These are phyloP conservation scores for Tringa solitaria DNA, from an alignment of 2,113 vertebrate genomes.

Conservation along the genomic window DNA sequence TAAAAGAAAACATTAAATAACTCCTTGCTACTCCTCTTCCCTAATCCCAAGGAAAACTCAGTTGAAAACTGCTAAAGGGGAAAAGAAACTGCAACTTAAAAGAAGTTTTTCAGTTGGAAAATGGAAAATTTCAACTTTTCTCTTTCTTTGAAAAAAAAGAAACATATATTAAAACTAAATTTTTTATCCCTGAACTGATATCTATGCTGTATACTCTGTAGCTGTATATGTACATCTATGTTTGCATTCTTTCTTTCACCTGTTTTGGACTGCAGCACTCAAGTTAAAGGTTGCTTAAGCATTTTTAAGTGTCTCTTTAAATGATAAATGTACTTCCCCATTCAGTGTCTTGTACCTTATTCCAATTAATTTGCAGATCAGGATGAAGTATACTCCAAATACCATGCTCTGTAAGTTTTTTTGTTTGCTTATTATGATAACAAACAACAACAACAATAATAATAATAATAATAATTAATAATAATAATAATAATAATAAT, in stretches of 20 bases:
- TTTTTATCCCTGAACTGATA: neutral
- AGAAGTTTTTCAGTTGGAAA: neutral
- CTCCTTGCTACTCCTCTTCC: neutral
- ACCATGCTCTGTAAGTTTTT: neutral
- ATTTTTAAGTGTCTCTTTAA: neutral
- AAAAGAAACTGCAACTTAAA: neutral
- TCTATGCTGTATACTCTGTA: neutral
- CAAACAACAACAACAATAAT: too few species aligned
- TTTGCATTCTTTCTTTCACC: neutral
- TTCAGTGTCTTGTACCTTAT: neutral
- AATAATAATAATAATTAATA: neutral
- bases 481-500: neutral
- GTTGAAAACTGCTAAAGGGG: neutral
- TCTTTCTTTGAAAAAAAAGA: neutral
- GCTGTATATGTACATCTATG: neutral
- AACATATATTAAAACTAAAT: neutral
- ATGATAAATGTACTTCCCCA: neutral
- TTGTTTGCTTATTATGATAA: neutral
- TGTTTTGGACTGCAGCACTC: neutral
- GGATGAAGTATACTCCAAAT: slow-evolving; percentile 1
- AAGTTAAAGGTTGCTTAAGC: neutral
- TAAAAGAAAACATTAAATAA: neutral
- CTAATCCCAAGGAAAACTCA: neutral
- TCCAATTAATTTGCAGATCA: neutral
- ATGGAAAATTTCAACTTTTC: neutral